Evolutionary conservation across 2,113 vertebrate species (phyloP).

Genomic region (Butorides virescens): DNA sequence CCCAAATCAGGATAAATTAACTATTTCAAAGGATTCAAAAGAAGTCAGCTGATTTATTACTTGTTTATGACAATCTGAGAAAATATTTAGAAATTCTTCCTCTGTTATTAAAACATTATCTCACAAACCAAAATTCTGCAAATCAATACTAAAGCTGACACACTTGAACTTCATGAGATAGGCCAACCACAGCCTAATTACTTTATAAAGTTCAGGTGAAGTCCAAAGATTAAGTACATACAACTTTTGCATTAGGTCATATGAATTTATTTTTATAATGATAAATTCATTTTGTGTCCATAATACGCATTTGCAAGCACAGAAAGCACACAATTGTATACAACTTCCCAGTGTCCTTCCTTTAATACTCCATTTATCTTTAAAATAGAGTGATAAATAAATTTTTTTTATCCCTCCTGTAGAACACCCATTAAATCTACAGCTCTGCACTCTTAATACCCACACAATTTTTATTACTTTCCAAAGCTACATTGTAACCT

Average conservation of each 20-base stretch:
- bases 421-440: not conserved
- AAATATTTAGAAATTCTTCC: not conserved
- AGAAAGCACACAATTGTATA: not conserved
- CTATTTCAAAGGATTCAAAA: not conserved
- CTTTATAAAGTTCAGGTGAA: not conserved
- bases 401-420: not conserved
- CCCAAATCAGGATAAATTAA: not conserved
- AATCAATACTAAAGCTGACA: not conserved
- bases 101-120: not conserved
- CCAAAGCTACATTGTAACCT: conserved; percentile 2
- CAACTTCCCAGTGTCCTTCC: not conserved
- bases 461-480: not conserved
- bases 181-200: not conserved
- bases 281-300: not conserved
- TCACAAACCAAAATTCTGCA: not conserved
- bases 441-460: not conserved
- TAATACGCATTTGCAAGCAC: not conserved
- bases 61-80: not conserved
- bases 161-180: not conserved
- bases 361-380: not conserved
- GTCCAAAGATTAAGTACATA: not conserved
- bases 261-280: not conserved
- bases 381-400: not conserved
- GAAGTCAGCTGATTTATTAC: not conserved
- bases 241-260: not conserved